phyloP scores from a whole-genome alignment of 1,140 invertebrate species.

The Bombyx mandarina region DNA sequence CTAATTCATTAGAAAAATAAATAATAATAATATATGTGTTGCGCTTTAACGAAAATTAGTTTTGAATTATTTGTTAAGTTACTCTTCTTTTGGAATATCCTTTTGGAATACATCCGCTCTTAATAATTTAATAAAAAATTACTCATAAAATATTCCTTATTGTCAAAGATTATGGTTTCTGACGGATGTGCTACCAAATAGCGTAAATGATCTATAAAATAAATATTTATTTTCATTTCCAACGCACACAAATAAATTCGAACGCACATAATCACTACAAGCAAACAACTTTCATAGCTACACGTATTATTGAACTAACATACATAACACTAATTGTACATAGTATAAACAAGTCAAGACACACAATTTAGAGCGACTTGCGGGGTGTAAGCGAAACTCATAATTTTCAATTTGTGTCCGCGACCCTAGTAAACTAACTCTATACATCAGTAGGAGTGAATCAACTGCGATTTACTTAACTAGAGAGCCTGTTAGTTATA shows the following conservation, averaged over 20 bases:
- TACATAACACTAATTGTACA: constrained; percentile 6
- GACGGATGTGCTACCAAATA: no score
- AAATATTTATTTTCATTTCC: neutral
- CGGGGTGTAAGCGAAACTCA: constrained; percentile 30
- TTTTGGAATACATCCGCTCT: no score
- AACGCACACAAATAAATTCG: neutral
- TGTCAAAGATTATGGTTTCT: no score
- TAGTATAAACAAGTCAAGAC: constrained; percentile 14
- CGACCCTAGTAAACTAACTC: constrained; percentile 32
- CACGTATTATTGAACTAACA: neutral
- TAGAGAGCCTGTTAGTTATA: neutral
- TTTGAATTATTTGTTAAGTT: no score
- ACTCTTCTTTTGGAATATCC: no score
- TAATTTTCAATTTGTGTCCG: constrained; percentile 62
- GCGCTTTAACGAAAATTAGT: no score
- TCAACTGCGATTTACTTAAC: constrained; percentile 8
- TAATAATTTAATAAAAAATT: no score
- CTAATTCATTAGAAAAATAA: no score
- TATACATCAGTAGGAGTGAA: constrained; percentile 9
- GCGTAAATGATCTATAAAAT: neutral
- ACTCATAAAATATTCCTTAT: no score
- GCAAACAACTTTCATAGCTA: neutral
- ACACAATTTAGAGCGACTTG: constrained; percentile 24
- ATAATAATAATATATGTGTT: no score
- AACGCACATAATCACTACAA: neutral